These are phyloP conservation scores for Chironex yamaguchii DNA, from an alignment of 30 jellyfish, hydroid and myxozoan species.

Conservation along the genomic window DNA sequence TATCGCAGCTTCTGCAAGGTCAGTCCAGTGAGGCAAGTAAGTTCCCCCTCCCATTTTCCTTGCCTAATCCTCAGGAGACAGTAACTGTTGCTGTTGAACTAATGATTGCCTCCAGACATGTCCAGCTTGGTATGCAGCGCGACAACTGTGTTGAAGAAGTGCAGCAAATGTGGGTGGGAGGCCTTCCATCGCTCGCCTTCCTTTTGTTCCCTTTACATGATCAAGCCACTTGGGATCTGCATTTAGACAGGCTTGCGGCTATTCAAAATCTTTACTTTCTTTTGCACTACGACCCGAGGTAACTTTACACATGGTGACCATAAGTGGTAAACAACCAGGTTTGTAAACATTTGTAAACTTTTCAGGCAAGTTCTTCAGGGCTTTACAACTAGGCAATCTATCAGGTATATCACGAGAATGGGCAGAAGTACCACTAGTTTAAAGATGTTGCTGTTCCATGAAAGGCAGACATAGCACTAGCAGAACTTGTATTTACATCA, in stretches of 20 bases:
- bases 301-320: too few species aligned
- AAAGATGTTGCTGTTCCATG: constrained; percentile 66
- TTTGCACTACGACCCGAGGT: too few species aligned
- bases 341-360: not conserved
- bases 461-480: constrained; percentile 47
- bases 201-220: constrained; percentile 2
- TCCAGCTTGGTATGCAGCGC: constrained; percentile 44
- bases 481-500: constrained; percentile 63
- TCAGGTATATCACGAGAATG: too few species aligned
- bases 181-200: constrained; percentile 32
- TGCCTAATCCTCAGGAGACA: constrained; percentile 17
- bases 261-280: too few species aligned
- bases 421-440: too few species aligned
- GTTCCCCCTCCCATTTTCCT: not conserved
- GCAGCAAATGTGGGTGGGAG: constrained; percentile 42
- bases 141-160: constrained; percentile 1
- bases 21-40: constrained; percentile 19
- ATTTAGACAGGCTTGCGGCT: too few species aligned
- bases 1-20: constrained; percentile 14
- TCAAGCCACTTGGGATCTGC: not conserved
- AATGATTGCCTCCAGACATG: constrained; percentile 44
- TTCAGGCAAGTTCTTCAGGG: constrained; percentile 35
- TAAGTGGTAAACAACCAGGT: too few species aligned
- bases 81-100: not conserved
- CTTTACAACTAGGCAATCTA: too few species aligned